Evolutionary conservation across 1,140 invertebrate genomes (phyloP).

Genomic region (Achroia grisella): DNA sequence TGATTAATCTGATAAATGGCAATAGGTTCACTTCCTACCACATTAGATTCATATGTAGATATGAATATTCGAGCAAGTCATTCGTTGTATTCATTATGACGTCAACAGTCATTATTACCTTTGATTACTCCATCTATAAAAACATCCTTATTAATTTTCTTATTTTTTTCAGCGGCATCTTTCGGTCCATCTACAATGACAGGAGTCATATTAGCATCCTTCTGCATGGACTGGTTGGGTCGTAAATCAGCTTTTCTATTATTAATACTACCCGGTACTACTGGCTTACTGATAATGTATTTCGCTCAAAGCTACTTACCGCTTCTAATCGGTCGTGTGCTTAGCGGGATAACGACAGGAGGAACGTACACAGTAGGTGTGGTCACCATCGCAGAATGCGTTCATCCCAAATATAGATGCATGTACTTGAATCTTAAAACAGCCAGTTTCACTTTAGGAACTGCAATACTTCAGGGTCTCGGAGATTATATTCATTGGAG

Average conservation of each 20-base stretch:
- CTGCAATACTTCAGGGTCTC: conserved; percentile 33
- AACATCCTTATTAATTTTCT: too few species aligned
- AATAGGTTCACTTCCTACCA: too few species aligned
- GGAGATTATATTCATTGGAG: conserved; percentile 40
- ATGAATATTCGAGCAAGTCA: too few species aligned
- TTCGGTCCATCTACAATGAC: conserved; percentile 34
- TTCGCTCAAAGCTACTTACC: conserved; percentile 24
- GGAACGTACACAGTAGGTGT: conserved; percentile 43
- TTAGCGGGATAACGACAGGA: conserved; percentile 35
- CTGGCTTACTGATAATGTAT: conserved; percentile 44
- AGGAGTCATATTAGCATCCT: conserved; percentile 38
- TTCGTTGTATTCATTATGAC: too few species aligned
- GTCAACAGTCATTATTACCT: too few species aligned
- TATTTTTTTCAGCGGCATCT: conserved; percentile 29
- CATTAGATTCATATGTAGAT: too few species aligned
- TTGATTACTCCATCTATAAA: too few species aligned
- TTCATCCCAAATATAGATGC: conserved; percentile 40
- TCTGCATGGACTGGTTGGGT: conserved; percentile 42
- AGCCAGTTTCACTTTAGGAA: conserved; percentile 37
- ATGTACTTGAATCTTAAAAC: conserved; percentile 56
- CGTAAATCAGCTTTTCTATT: conserved; percentile 26
- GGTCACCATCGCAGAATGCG: conserved; percentile 51
- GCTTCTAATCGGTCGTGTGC: conserved; percentile 34
- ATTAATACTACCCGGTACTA: conserved; percentile 30
- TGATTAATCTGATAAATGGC: too few species aligned